A percentile compares a stretch with the other conserved stretches of the same genome.
Conservation (phyloP, 2,888 invertebrate species). For the Chrysolina americana region DNA sequence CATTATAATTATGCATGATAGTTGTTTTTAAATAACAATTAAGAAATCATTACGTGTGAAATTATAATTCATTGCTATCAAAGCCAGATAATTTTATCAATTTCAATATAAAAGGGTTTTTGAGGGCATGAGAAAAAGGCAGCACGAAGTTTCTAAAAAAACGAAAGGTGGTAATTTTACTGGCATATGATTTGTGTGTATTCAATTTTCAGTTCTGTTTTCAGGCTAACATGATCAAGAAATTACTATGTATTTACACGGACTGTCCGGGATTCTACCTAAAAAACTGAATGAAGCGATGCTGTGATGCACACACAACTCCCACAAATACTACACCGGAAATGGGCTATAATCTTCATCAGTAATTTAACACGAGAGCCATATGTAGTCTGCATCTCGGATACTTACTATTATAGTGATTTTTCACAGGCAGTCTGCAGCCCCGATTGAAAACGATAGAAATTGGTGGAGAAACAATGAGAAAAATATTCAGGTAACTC, state of each 20-base stretch:
- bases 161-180: no score
- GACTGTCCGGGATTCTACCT: background rate
- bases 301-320: constrained; percentile 42
- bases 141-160: no score
- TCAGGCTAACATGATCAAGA: no score
- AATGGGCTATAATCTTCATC: constrained; percentile 54
- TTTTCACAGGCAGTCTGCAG: constrained; percentile 1
- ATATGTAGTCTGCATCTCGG: constrained; percentile 26
- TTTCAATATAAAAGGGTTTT: no score
- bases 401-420: constrained; percentile 16
- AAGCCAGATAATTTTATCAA: background rate
- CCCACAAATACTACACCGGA: constrained; percentile 54
- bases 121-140: no score
- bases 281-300: constrained; percentile 39
- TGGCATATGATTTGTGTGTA: no score
- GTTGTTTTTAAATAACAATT: constrained; percentile 8
- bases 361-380: constrained; percentile 42
- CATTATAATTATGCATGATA: constrained; percentile 27
- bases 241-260: background rate
- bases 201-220: no score
- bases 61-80: background rate
- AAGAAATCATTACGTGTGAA: constrained; percentile 14
- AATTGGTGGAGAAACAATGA: background rate
- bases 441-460: background rate
- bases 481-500: no score